A percentile compares a stretch with the other conserved stretches of the same genome.
These are phyloP conservation scores for Lichenostomus cassidix DNA, from an alignment of 2,113 vertebrate genomes.

Conservation along the genomic window DNA sequence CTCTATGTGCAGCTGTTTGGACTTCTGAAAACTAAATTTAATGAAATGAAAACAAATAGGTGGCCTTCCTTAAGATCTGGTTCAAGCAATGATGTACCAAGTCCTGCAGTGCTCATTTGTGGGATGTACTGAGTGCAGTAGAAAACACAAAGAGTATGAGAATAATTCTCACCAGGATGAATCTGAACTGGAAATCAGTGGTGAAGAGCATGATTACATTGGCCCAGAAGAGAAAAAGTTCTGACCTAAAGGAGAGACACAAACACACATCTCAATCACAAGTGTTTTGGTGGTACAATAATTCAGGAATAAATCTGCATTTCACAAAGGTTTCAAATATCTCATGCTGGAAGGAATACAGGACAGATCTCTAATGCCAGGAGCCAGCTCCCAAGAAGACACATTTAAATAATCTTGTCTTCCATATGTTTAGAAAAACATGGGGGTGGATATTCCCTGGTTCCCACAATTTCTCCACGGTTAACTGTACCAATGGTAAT, in stretches of 20 bases:
- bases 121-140: background rate
- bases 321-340: background rate
- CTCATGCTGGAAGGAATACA: background rate
- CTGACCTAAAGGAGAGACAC: background rate
- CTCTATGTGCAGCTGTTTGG: background rate
- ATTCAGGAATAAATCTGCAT: background rate
- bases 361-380: background rate
- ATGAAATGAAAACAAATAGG: background rate
- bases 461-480: background rate
- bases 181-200: background rate
- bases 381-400: background rate
- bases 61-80: background rate
- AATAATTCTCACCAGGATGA: background rate
- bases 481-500: background rate
- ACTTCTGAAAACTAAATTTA: background rate
- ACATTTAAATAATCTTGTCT: background rate
- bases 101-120: background rate
- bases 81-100: background rate
- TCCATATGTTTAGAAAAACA: background rate
- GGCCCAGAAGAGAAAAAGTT: background rate
- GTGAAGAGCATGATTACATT: background rate
- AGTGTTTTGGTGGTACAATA: background rate
- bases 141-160: background rate
- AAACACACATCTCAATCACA: fast-evolving
- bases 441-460: background rate